These are phyloP conservation scores for Poecilus cupreus DNA, from an alignment of 2,888 invertebrate genomes.

Conservation along the genomic window DNA sequence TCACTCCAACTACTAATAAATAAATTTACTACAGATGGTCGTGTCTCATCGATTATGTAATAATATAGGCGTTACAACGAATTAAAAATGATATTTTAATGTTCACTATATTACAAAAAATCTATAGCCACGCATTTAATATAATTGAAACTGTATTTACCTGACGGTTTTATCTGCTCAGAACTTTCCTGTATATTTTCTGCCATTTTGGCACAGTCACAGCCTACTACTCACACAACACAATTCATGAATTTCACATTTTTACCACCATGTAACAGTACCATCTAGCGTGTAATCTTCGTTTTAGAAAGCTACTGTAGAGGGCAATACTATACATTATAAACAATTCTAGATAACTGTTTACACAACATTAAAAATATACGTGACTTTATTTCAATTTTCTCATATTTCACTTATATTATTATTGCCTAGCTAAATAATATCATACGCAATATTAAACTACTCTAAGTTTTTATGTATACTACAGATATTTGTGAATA, in stretches of 20 bases:
- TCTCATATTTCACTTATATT: background rate
- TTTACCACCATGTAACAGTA: constrained; percentile 40
- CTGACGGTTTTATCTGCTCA: constrained; percentile 71
- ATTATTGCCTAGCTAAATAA: background rate
- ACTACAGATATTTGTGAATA: too few relatives aligned
- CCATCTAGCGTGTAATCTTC: constrained; percentile 34
- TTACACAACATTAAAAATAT: background rate
- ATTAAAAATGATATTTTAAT: constrained; percentile 26
- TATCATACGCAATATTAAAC: background rate
- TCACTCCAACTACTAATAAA: constrained; percentile 48
- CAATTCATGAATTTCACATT: constrained; percentile 56
- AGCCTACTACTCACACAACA: constrained; percentile 67
- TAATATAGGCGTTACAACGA: constrained; percentile 61
- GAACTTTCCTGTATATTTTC: constrained; percentile 72
- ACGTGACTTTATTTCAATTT: background rate
- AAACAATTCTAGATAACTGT: background rate
- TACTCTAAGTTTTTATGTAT: background rate
- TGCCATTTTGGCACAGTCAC: constrained; percentile 72
- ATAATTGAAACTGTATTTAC: constrained; percentile 66
- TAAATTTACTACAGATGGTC: constrained; percentile 70
- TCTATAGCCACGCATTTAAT: constrained; percentile 6
- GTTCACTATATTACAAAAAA: constrained; percentile 39
- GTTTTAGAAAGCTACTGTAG: constrained; percentile 14
- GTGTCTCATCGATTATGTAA: constrained; percentile 71
- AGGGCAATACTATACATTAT: constrained; percentile 37